phyloP scores from a whole-genome alignment of 2,888 invertebrate species.

The Hypena proboscidalis region DNA sequence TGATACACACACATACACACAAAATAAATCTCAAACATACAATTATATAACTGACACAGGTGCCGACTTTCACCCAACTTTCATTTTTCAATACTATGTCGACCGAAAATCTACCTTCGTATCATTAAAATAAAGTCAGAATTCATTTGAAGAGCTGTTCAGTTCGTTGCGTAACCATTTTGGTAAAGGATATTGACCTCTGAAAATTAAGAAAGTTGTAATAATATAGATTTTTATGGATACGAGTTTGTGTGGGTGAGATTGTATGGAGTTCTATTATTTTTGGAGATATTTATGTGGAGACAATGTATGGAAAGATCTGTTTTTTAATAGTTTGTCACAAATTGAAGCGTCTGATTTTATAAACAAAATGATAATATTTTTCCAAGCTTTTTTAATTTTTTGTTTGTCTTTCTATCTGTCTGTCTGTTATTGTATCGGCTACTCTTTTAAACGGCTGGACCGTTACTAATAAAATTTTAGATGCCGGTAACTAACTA shows the following conservation, averaged over 20 bases:
- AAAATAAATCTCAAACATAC: slow-evolving; percentile 29
- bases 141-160: not conserved
- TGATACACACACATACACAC: slow-evolving; percentile 25
- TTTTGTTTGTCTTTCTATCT: too few relatives aligned
- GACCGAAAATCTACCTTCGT: slow-evolving; percentile 19
- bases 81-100: slow-evolving; percentile 55
- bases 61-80: slow-evolving; percentile 65
- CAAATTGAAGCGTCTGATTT: too few relatives aligned
- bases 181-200: slow-evolving; percentile 33
- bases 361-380: too few relatives aligned
- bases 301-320: too few relatives aligned
- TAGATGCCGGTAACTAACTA: too few relatives aligned
- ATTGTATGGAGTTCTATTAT: not conserved
- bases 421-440: too few relatives aligned
- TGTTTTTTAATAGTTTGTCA: too few relatives aligned
- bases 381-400: too few relatives aligned
- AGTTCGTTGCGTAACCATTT: slow-evolving; percentile 34
- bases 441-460: too few relatives aligned
- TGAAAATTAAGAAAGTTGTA: slow-evolving; percentile 34
- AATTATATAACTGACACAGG: slow-evolving; percentile 48
- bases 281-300: not conserved
- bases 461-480: too few relatives aligned
- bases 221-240: slow-evolving; percentile 16
- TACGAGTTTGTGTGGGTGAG: slow-evolving; percentile 2
- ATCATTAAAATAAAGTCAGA: accelerated